Base-by-base conservation (phyloP, 1,140 invertebrate species). In the Drosophila teissieri region DNA sequence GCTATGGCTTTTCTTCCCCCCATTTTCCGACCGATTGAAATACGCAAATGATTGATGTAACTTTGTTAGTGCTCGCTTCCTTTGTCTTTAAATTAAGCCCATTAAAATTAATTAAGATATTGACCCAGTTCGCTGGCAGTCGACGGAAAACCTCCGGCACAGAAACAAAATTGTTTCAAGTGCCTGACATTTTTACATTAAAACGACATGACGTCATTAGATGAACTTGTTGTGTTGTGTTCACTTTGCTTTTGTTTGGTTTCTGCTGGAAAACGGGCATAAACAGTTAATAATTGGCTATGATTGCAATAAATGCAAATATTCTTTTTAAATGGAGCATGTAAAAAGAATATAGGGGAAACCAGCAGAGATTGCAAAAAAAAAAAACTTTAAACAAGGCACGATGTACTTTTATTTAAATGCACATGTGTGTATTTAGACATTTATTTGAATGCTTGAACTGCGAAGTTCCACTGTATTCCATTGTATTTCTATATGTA, bases 51-150 rank as follows among this genome's bases (percentile, higher is more conserved):
- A 69, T 69, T 69, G 67, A 69, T 68, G 67, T 55, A 69, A 69
- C 62, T 68, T 68, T 69, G 63, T 54, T 69, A 45, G 40, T 31
- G 48, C 63, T 67, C 63, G 52, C 46, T 77, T 46, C 49, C 54
- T 69, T 69, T 77, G 62, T 61, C 55, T 76, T 55, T 76, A 67
- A 76, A 76, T 76, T 76, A 76, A 76, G 73, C 73, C 73, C 72
- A 76, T 76, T 76, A 76, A 76, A 76, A 76, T 67, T 76, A 76
- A 76, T 76, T 76, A 76, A 76, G 73, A 76, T 75, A 76, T 75
- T 75, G 73, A 75, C 73, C 73, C 48, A 75, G 52, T 76, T 75
- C 31, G 57, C 44, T 63, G 42, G 17, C 34, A 61, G 62, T 37
- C 56, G 42, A 42, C 31, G 36, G 40, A 37, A 73, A 62, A 58